Evolutionary conservation across 2,888 invertebrate genomes (phyloP).

Genomic region (Vesta saturnalis): DNA sequence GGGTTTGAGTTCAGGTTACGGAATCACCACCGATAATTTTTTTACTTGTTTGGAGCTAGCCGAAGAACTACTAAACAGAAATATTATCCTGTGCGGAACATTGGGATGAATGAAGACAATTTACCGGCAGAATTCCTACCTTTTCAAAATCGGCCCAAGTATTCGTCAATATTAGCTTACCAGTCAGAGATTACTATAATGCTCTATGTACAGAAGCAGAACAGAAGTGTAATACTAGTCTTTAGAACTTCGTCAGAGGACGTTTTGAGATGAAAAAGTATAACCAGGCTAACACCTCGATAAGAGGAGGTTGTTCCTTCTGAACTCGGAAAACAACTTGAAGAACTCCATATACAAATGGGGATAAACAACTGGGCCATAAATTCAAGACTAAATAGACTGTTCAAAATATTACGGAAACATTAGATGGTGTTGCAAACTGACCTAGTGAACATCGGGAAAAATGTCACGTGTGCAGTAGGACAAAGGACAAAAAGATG

Average conservation of each 20-base stretch:
- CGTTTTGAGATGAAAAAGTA: too few relatives aligned
- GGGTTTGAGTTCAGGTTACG: neutral
- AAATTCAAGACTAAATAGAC: too few relatives aligned
- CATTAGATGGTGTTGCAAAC: too few relatives aligned
- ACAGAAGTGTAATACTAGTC: neutral
- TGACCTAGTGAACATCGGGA: too few relatives aligned
- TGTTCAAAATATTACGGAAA: too few relatives aligned
- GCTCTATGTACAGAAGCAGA: neutral
- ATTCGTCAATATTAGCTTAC: neutral
- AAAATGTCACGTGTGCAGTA: too few relatives aligned
- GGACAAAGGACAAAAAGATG: too few relatives aligned
- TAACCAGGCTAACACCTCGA: too few relatives aligned
- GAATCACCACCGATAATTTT: neutral
- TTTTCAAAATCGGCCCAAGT: neutral
- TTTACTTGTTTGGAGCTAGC: neutral
- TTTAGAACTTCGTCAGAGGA: neutral
- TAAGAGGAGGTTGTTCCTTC: too few relatives aligned
- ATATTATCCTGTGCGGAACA: neutral
- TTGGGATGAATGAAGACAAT: neutral
- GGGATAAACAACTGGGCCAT: too few relatives aligned
- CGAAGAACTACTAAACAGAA: slow-evolving; percentile 6
- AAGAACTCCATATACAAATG: too few relatives aligned
- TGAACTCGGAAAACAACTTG: too few relatives aligned
- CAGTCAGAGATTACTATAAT: neutral
- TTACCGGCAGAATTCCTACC: neutral